Percentiles rank a stretch among this genome's conserved stretches.
Evolutionary conservation across 1,140 invertebrate species (phyloP).

Genomic region (Trichonephila clavipes): DNA sequence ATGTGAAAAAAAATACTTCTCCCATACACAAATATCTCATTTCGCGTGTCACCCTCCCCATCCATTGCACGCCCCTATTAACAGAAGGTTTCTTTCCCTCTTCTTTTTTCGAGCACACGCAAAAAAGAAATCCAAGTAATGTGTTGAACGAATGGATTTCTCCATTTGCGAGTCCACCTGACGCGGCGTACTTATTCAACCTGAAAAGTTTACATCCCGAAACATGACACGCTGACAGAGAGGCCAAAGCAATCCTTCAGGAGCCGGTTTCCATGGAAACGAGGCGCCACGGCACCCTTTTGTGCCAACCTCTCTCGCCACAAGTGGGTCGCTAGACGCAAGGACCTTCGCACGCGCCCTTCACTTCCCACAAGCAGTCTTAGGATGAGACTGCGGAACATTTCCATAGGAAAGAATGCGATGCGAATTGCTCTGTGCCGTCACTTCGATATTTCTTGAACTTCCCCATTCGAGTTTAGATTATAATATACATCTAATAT

Average conservation of each 20-base stretch:
- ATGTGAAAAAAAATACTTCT: too few relatives aligned
- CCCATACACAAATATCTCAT: neutral
- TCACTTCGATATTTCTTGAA: too few relatives aligned
- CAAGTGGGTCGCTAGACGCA: constrained; percentile 24
- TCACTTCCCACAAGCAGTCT: neutral
- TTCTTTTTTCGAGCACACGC: neutral
- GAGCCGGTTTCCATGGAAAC: constrained; percentile 66
- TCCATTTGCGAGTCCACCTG: constrained; percentile 11
- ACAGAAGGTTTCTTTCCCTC: too few relatives aligned
- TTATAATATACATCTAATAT: too few relatives aligned
- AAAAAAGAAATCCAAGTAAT: neutral
- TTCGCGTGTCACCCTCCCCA: neutral
- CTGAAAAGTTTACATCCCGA: constrained; percentile 41
- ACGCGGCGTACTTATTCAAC: constrained; percentile 11
- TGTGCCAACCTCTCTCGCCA: constrained; percentile 43
- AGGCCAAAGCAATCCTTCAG: constrained; percentile 47
- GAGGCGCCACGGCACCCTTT: constrained; percentile 62
- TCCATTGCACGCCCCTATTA: constrained; percentile 18
- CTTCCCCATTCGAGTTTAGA: too few relatives aligned
- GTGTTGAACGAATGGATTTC: constrained; percentile 5
- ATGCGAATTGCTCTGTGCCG: too few relatives aligned
- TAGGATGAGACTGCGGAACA: too few relatives aligned
- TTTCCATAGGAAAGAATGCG: too few relatives aligned
- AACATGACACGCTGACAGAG: constrained; percentile 32
- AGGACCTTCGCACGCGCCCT: neutral